Base-by-base conservation (phyloP, 2,888 invertebrate genomes). In the Psylliodes chrysocephalus region DNA sequence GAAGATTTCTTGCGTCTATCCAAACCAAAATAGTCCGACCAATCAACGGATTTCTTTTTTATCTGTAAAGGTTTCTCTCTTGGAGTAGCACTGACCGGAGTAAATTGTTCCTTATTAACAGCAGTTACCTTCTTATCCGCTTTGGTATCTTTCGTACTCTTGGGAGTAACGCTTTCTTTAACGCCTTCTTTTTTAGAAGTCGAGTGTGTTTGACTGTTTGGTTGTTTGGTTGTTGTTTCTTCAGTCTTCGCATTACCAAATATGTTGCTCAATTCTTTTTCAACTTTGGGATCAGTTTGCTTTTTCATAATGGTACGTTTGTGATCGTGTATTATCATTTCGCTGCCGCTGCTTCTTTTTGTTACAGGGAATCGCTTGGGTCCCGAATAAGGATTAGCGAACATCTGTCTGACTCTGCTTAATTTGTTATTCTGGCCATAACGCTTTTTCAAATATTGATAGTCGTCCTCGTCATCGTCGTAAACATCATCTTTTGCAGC, bases 11-110 rank as follows among this genome's bases (percentile, higher is more conserved):
- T 89, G 63, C 93, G 88, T 67, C 90, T 88, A 78, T 95, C 93
- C 66, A 93, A 87, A 0, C 95, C 95, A 76, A 94, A 94, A 77
- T 95, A 94, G 73, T 93, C 90, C 0, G 92, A 91, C 94, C 94
- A 95, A 75, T 94, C 90, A 64, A 94, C 88, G 0, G 92, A 92
- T 79, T 94, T 94, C 82, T 94, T 93, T 67, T 89, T 89, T 5
- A 92, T 75, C 59, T 80, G 77, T 8, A 82, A 66, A 0, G 80
- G 83, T 66, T 85, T 83, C 68, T 84, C 83, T 54, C 83, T 83
- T 0, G 69, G 63, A 4, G 79, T 77, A n/a, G 68, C 68, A 28
- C 28, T 49, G 10, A 81, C 68, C 52, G 73, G 69, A 25, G 68
- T 64, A 47, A 73, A 71, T 49, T 73, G 79, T 59, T 84, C 83